Conservation (phyloP, 2,888 invertebrate species). For the Platycheirus rosarum region DNA sequence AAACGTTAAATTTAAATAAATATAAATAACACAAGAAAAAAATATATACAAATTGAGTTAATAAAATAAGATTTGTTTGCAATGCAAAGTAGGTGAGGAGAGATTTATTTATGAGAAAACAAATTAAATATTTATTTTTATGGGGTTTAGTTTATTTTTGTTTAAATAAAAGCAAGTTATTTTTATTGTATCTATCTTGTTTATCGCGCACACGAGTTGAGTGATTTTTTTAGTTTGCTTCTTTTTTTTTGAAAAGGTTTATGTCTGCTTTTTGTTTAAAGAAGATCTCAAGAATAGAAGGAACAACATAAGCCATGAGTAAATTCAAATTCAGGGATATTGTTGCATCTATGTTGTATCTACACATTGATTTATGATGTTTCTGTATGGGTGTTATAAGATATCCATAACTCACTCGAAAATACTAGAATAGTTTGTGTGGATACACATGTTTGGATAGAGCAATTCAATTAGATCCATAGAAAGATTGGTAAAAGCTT, state of each 20-base stretch:
- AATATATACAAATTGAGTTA: constrained; percentile 6
- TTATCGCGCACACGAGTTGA: constrained; percentile 1
- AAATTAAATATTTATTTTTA: constrained; percentile 60
- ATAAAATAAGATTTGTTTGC: constrained; percentile 55
- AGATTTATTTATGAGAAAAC: constrained; percentile 67
- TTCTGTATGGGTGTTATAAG: too few relatives aligned
- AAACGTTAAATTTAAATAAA: constrained; percentile 27
- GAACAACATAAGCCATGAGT: too few relatives aligned
- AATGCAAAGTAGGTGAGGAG: constrained; percentile 57
- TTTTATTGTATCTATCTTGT: constrained; percentile 18
- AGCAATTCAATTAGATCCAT: too few relatives aligned
- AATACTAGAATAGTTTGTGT: too few relatives aligned
- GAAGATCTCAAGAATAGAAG: too few relatives aligned
- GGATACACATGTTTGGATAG: too few relatives aligned
- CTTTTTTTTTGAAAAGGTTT: background rate
- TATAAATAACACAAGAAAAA: constrained; percentile 33
- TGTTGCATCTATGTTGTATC: too few relatives aligned
- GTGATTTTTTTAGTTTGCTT: background rate
- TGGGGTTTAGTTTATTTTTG: constrained; percentile 35
- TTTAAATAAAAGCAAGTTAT: constrained; percentile 49
- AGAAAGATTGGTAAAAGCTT: too few relatives aligned
- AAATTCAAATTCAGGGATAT: too few relatives aligned
- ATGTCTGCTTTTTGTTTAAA: too few relatives aligned
- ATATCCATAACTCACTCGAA: too few relatives aligned
- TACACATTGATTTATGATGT: too few relatives aligned